These are phyloP conservation scores for Calycopis cecrops DNA, from an alignment of 1,140 invertebrate species.

Conservation along the genomic window DNA sequence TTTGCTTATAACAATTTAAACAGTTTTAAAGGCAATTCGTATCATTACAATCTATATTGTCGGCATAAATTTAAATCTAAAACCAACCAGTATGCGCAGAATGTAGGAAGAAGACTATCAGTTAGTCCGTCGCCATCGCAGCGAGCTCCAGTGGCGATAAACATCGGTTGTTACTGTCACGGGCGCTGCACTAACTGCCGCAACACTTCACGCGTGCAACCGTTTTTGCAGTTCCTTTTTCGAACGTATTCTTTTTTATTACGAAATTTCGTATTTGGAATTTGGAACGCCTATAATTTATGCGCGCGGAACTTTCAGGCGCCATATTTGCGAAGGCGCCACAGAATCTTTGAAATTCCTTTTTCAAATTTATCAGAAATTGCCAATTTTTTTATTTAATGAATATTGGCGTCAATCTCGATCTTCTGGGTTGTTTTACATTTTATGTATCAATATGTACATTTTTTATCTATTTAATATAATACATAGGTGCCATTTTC, in stretches of 20 bases:
- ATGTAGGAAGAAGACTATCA: constrained; percentile 17
- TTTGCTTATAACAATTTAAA: too few relatives aligned
- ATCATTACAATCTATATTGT: constrained; percentile 15
- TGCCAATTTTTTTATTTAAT: too few relatives aligned
- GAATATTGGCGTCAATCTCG: too few relatives aligned
- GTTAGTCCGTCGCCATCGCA: constrained; percentile 25
- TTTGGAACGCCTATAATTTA: constrained; percentile 58
- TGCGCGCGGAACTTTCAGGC: constrained; percentile 40
- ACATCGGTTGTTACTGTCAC: constrained; percentile 66
- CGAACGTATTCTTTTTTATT: constrained; percentile 23
- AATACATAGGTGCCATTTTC: too few relatives aligned
- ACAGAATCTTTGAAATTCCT: constrained; percentile 16
- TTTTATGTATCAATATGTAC: too few relatives aligned
- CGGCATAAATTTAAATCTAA: constrained; percentile 17
- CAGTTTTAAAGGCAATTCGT: neutral
- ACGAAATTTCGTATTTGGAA: constrained; percentile 40
- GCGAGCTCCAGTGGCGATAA: constrained; percentile 43
- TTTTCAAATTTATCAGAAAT: neutral
- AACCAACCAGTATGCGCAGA: constrained; percentile 12
- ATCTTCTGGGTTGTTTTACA: too few relatives aligned
- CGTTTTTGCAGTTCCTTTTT: constrained; percentile 50
- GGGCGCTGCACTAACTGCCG: constrained; percentile 60
- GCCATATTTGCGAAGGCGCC: constrained; percentile 32
- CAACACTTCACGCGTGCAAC: constrained; percentile 54
- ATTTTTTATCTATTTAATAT: too few relatives aligned